Conservation (phyloP, 92 coral and sea anemone species). For the Parazoanthus atlanticus region DNA sequence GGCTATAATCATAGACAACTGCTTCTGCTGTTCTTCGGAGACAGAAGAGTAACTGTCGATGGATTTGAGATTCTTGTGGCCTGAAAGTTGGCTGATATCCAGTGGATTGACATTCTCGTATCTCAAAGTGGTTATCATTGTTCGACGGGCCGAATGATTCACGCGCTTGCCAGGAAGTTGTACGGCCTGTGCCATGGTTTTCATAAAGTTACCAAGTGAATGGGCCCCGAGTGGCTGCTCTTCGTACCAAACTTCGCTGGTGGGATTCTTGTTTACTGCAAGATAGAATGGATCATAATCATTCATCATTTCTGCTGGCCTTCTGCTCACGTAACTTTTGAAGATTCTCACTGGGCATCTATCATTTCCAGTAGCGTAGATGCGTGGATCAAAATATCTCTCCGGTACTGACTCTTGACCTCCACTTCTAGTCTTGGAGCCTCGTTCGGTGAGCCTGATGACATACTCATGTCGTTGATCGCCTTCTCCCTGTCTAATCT, state of each 20-base stretch:
- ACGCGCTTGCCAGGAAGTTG: conserved; percentile 45
- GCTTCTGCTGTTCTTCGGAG: conserved; percentile 16
- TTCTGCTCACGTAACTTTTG: conserved; percentile 30
- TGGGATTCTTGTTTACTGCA: conserved; percentile 31
- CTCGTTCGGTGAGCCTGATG: conserved; percentile 22
- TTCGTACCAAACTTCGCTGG: conserved; percentile 37
- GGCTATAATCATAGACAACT: neutral
- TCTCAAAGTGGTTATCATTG: conserved; percentile 47
- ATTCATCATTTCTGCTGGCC: conserved; percentile 44
- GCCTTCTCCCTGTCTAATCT: conserved; percentile 40
- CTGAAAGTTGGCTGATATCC: conserved; percentile 7
- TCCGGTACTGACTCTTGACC: conserved; percentile 34
- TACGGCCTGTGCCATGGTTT: conserved; percentile 42
- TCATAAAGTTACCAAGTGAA: conserved; percentile 53
- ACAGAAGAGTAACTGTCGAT: conserved; percentile 29
- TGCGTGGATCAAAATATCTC: too few species aligned
- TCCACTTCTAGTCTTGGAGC: conserved; percentile 53
- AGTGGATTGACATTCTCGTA: conserved; percentile 18
- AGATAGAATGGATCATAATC: conserved; percentile 39
- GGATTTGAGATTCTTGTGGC: conserved; percentile 2
- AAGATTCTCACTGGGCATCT: conserved; percentile 15
- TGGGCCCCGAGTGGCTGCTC: conserved; percentile 49
- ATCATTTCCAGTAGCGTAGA: neutral
- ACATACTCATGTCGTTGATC: conserved; percentile 25
- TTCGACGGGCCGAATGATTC: conserved; percentile 16